These are phyloP conservation scores for Charanyca ferruginea DNA, from an alignment of 2,888 invertebrate species.

Conservation along the genomic window DNA sequence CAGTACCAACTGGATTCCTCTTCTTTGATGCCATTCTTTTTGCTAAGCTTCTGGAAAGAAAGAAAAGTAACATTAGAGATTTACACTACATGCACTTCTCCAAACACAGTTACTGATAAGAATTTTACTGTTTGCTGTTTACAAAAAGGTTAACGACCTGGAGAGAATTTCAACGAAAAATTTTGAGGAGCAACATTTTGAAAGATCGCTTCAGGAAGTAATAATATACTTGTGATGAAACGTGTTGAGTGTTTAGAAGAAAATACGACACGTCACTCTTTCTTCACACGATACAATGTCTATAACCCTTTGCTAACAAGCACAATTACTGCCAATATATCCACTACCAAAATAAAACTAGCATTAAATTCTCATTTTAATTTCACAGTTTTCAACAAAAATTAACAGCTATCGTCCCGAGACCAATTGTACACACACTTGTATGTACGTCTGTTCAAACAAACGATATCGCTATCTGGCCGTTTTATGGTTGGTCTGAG, in stretches of 20 bases:
- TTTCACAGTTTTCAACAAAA: constrained; percentile 38
- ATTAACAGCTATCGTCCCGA: constrained; percentile 30
- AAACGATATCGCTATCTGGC: constrained; percentile 79
- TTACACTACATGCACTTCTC: neutral
- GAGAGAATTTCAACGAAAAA: constrained; percentile 2
- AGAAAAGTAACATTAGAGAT: constrained; percentile 52
- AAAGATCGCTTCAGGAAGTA: neutral
- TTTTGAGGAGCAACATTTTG: neutral
- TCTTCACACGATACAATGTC: neutral
- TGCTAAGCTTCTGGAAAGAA: constrained; percentile 84
- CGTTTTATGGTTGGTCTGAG: constrained; percentile 74
- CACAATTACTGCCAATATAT: neutral
- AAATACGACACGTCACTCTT: neutral
- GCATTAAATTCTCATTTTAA: constrained; percentile 5
- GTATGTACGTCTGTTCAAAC: constrained; percentile 68
- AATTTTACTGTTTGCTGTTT: constrained; percentile 34
- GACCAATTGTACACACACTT: constrained; percentile 66
- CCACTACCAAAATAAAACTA: neutral
- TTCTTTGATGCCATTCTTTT: constrained; percentile 86
- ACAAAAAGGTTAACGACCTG: constrained; percentile 25
- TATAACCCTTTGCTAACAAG: neutral
- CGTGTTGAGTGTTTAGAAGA: too few relatives aligned
- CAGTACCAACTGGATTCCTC: constrained; percentile 90
- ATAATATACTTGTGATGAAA: constrained; percentile 1
- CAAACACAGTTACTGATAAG: constrained; percentile 26